Percentiles rank a stretch among this genome's conserved stretches.
Evolutionary conservation across 2,113 vertebrate species (phyloP).

Genomic region (Montifringilla adamsi): DNA sequence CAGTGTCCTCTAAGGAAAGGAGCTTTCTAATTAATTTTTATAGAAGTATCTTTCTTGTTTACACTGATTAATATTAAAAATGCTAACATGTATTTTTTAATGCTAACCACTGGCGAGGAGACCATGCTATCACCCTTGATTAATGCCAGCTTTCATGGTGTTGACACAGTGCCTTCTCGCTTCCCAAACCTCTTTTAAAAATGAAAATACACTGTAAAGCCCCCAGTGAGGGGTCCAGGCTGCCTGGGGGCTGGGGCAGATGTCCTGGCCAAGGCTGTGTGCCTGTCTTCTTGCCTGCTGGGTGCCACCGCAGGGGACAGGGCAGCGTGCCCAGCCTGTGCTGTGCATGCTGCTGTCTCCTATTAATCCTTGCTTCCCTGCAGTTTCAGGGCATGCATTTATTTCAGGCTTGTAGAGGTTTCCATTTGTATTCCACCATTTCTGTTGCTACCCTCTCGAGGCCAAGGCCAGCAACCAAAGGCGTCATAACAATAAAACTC

Average conservation of each 20-base stretch:
- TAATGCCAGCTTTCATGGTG: neutral
- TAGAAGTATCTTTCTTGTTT: neutral
- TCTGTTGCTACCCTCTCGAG: neutral
- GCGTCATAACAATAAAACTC: constrained; percentile 1
- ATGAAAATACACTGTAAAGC: neutral
- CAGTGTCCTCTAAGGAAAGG: constrained; percentile 1
- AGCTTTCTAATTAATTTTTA: constrained; percentile 11
- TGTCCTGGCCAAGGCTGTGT: neutral
- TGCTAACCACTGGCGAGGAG: neutral
- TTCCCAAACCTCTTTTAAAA: neutral
- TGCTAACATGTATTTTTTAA: constrained; percentile 30
- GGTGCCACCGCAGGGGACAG: neutral
- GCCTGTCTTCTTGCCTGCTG: neutral
- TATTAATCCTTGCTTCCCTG: neutral
- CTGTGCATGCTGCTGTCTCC: fast-evolving
- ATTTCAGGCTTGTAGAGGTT: neutral
- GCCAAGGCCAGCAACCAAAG: neutral
- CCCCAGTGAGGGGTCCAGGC: neutral
- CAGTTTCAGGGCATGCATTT: neutral
- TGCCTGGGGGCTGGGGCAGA: neutral
- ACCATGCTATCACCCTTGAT: neutral
- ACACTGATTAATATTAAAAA: constrained; percentile 32
- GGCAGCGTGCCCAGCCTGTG: neutral
- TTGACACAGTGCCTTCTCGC: neutral
- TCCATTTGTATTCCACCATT: neutral